phyloP scores from a whole-genome alignment of 1,140 invertebrate genomes.

The Dysdera silvatica region DNA sequence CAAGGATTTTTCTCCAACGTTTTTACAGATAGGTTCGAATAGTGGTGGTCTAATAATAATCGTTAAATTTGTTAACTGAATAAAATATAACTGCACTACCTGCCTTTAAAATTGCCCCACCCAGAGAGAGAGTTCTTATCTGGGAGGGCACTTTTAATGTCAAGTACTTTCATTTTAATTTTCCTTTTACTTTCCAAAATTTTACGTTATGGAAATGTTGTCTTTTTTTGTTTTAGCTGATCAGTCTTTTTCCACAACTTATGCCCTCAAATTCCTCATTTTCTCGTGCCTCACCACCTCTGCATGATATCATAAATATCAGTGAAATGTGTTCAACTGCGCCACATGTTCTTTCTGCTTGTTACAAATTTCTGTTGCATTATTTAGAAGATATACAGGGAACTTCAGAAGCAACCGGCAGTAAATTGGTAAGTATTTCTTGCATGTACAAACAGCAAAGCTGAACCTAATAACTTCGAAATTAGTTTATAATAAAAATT shows the following conservation, averaged over 20 bases:
- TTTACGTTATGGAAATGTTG: neutral
- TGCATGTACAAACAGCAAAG: neutral
- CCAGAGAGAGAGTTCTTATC: too few relatives aligned
- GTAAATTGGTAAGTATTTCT: slow-evolving; percentile 25
- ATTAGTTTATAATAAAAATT: slow-evolving; percentile 1
- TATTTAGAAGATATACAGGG: slow-evolving; percentile 43
- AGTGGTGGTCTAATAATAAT: too few relatives aligned
- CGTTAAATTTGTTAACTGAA: too few relatives aligned
- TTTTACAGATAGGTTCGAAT: too few relatives aligned
- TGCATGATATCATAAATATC: slow-evolving; percentile 48
- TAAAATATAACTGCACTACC: too few relatives aligned
- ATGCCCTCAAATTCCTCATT: slow-evolving; percentile 42
- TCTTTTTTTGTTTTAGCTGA: slow-evolving; percentile 38
- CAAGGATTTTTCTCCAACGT: too few relatives aligned
- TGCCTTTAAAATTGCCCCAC: too few relatives aligned
- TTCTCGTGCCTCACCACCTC: slow-evolving; percentile 42
- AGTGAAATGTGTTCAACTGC: slow-evolving; percentile 40
- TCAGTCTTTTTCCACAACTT: slow-evolving; percentile 46
- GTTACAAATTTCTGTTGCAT: slow-evolving; percentile 41
- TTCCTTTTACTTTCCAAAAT: neutral
- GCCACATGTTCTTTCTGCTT: slow-evolving; percentile 35
- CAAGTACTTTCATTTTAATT: too few relatives aligned
- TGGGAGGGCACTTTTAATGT: too few relatives aligned
- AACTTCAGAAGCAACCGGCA: slow-evolving; percentile 34
- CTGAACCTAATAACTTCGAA: neutral